Percentiles rank a stretch among this genome's conserved stretches.
Evolutionary conservation across 2,888 invertebrate species (phyloP).

Genomic region (Brenthis daphne): DNA sequence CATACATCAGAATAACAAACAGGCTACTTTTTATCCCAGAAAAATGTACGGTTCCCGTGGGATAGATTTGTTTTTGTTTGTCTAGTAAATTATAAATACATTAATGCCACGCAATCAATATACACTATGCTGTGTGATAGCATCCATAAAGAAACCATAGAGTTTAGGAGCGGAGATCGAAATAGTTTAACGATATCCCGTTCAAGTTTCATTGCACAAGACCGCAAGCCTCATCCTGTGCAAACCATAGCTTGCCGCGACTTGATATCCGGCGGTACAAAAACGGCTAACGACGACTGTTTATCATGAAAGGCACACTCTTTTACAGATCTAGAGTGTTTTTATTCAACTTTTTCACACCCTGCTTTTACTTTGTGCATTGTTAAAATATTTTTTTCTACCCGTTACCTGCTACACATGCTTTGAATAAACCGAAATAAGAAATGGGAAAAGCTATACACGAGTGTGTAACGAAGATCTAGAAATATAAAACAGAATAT

Average conservation of each 20-base stretch:
- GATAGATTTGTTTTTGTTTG: too few relatives aligned
- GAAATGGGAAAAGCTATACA: constrained; percentile 6
- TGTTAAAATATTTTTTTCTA: constrained; percentile 35
- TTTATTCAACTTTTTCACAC: constrained; percentile 39
- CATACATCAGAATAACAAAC: too few relatives aligned
- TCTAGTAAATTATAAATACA: not conserved
- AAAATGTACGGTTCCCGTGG: too few relatives aligned
- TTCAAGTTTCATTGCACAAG: constrained; percentile 40
- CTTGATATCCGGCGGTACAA: constrained; percentile 36
- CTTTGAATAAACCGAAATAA: constrained; percentile 19
- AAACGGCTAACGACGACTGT: constrained; percentile 33
- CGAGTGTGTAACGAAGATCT: not conserved
- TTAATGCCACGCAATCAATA: not conserved
- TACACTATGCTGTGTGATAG: constrained; percentile 12
- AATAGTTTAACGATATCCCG: constrained; percentile 39
- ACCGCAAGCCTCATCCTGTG: constrained; percentile 56
- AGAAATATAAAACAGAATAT: not conserved
- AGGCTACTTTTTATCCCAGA: too few relatives aligned
- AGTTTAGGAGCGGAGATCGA: constrained; percentile 27
- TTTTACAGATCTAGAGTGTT: constrained; percentile 37
- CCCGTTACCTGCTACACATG: constrained; percentile 28
- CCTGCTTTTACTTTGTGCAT: constrained; percentile 35
- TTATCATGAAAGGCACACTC: constrained; percentile 34
- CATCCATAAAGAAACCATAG: constrained; percentile 31
- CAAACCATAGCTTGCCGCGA: constrained; percentile 33